Evolutionary conservation across 2,113 vertebrate genomes (phyloP).

Genomic region (Coracopsis vasa): DNA sequence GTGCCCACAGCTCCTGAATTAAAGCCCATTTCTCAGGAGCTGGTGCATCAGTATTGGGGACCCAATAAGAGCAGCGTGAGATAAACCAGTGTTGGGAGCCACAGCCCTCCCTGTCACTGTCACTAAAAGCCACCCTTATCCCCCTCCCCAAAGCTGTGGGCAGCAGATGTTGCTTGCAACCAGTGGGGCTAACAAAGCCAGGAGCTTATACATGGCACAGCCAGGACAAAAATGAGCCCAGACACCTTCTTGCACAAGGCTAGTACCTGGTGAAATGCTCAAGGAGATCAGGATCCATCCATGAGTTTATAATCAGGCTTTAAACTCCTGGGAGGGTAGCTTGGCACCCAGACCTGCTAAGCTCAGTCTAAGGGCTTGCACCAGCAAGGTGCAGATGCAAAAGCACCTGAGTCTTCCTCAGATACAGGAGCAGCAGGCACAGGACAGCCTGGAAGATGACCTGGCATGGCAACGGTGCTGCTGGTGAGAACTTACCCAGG

Average conservation of each 20-base stretch:
- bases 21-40: neutral
- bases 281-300: neutral
- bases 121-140: neutral
- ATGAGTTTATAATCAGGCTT: neutral
- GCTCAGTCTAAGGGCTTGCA: neutral
- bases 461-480: neutral
- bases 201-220: neutral
- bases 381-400: too few relatives aligned
- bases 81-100: neutral
- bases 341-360: neutral
- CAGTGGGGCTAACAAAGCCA: fast-evolving
- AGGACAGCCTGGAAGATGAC: neutral
- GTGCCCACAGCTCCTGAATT: neutral
- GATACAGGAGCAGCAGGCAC: neutral
- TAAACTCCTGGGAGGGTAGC: too few relatives aligned
- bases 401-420: neutral
- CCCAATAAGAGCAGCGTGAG: neutral
- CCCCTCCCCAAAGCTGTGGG: neutral
- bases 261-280: neutral
- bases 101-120: neutral
- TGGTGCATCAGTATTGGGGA: fast-evolving
- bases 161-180: neutral
- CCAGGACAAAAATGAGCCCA: neutral
- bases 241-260: neutral
- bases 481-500: fast-evolving